These are phyloP conservation scores for Aphelocoma californica DNA, from an alignment of 2,797 vertebrate genomes.

Conservation along the genomic window DNA sequence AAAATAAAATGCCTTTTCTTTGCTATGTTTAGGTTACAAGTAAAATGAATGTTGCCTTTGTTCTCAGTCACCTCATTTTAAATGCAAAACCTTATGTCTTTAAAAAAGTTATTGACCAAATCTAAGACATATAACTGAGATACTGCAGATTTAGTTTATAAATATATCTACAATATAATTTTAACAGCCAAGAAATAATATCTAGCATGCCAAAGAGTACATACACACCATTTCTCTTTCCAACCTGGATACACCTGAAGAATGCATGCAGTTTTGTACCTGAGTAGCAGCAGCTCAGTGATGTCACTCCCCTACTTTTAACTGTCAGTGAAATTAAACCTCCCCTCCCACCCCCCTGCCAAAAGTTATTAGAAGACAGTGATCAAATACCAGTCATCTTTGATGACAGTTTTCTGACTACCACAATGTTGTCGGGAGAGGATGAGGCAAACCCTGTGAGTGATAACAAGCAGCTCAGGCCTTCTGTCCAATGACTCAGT, in stretches of 20 bases:
- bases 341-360: fast-evolving
- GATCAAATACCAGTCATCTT: background rate
- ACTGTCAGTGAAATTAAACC: background rate
- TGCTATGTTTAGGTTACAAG: background rate
- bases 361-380: background rate
- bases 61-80: background rate
- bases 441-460: background rate
- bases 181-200: background rate
- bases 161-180: background rate
- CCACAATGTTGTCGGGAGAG: background rate
- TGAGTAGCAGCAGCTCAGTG: background rate
- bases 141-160: background rate
- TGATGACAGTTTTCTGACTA: background rate
- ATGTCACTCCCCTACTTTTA: background rate
- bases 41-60: background rate
- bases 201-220: background rate
- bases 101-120: background rate
- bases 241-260: background rate
- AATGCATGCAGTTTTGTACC: background rate
- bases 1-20: slow-evolving; percentile 29
- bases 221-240: background rate
- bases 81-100: background rate
- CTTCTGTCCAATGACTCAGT: background rate
- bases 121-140: background rate
- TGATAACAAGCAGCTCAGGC: background rate